phyloP scores from a whole-genome alignment of 1,140 invertebrate species.

The Coelopa frigida region DNA sequence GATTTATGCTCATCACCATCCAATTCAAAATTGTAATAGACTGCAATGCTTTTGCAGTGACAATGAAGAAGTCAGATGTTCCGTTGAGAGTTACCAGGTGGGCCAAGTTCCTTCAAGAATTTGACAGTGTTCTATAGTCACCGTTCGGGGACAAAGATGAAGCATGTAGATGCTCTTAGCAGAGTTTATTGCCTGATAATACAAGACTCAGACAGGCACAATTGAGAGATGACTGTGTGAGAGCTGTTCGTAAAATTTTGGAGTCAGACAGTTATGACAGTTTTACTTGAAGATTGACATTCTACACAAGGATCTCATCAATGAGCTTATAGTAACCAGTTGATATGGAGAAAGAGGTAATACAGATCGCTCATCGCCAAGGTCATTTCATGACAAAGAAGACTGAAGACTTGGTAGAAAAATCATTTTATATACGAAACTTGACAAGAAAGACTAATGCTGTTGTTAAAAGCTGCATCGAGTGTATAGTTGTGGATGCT shows the following conservation, averaged over 20 bases:
- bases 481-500: not conserved
- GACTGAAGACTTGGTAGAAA: not conserved
- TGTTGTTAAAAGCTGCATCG: not conserved
- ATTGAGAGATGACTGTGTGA: conserved; percentile 1
- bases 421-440: conserved; percentile 7
- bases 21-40: conserved; percentile 16
- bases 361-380: conserved; percentile 15
- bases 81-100: conserved; percentile 25
- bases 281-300: conserved; percentile 2
- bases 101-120: conserved; percentile 21
- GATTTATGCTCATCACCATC: conserved; percentile 13
- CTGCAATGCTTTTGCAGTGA: conserved; percentile 31
- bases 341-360: conserved; percentile 20
- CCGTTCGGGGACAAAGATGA: too few relatives aligned
- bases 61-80: conserved; percentile 36
- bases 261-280: not conserved
- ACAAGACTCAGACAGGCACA: conserved; percentile 10
- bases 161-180: too few relatives aligned
- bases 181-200: conserved; percentile 3
- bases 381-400: conserved; percentile 17
- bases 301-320: not conserved
- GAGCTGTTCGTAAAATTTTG: not conserved
- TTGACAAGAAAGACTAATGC: not conserved
- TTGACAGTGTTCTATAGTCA: too few relatives aligned
- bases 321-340: conserved; percentile 19